Evolutionary conservation across 35 echinoderm and acorn worm genomes (phyloP).

Genomic region (Lytechinus variegatus): DNA sequence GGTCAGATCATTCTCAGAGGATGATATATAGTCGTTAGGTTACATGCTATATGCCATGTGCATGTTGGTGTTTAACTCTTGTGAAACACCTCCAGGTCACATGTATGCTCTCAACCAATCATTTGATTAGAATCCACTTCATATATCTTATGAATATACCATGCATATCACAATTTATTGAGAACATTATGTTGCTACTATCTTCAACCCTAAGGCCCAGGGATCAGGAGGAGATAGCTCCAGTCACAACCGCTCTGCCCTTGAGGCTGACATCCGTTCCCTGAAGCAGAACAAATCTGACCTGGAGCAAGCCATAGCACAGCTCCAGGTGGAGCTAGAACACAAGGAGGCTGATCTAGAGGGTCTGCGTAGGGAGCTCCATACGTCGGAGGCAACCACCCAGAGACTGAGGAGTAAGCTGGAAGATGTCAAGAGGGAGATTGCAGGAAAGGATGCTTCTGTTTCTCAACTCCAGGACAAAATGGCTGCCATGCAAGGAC

Average conservation of each 20-base stretch:
- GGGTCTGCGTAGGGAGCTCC: conserved; percentile 64
- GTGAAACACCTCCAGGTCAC: too few relatives aligned
- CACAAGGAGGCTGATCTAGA: conserved; percentile 75
- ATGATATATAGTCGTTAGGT: too few relatives aligned
- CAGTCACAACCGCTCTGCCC: conserved; percentile 61
- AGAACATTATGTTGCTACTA: too few relatives aligned
- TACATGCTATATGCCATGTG: too few relatives aligned
- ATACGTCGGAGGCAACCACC: conserved; percentile 64
- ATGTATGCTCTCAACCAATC: too few relatives aligned
- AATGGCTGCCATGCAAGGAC: conserved; percentile 65
- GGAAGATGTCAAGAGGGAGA: conserved; percentile 66
- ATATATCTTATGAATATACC: too few relatives aligned
- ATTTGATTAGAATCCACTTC: too few relatives aligned
- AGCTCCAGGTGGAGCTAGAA: conserved; percentile 79
- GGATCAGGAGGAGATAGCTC: conserved; percentile 23
- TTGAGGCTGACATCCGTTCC: conserved; percentile 66
- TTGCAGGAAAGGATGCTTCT: conserved; percentile 65
- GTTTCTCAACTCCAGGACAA: conserved; percentile 74
- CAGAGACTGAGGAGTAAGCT: conserved; percentile 69
- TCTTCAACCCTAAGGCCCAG: conserved; percentile 5
- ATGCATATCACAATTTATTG: too few relatives aligned
- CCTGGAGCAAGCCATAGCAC: conserved; percentile 74
- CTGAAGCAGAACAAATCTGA: conserved; percentile 71
- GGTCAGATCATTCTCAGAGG: too few relatives aligned
- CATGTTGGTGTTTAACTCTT: too few relatives aligned